These are phyloP conservation scores for Peromyscus attwateri DNA, from an alignment of 2,797 vertebrate genomes.

Conservation along the genomic window DNA sequence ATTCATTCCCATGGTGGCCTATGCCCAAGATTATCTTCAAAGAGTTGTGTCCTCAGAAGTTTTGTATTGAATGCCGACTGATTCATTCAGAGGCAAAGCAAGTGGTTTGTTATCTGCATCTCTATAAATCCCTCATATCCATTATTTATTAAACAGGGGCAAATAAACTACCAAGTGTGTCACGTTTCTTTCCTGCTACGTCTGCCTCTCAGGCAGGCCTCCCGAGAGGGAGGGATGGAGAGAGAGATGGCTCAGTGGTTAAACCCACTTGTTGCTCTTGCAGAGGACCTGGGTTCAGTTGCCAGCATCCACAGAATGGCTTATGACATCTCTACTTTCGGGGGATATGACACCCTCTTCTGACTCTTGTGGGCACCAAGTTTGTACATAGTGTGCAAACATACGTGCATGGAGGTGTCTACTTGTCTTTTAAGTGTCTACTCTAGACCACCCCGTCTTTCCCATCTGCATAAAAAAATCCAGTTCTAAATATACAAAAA, in stretches of 20 bases:
- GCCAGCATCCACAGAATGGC: not conserved
- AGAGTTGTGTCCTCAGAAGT: not conserved
- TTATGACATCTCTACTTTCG: not conserved
- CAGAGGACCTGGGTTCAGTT: not conserved
- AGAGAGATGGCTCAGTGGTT: no score
- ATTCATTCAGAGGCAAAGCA: not conserved
- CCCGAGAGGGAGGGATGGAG: not conserved
- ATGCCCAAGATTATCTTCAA: not conserved
- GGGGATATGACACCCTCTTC: not conserved
- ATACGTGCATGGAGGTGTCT: not conserved
- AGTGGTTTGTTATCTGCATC: not conserved
- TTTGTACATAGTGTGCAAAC: no score
- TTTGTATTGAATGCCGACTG: not conserved
- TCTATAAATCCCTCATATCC: not conserved
- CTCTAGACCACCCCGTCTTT: not conserved
- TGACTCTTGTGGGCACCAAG: not conserved
- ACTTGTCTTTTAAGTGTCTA: not conserved
- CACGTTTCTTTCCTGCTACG: not conserved
- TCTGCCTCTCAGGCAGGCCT: not conserved
- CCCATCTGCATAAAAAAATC: not conserved
- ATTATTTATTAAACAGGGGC: not conserved
- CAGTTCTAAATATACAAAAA: not conserved
- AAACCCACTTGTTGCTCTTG: not conserved
- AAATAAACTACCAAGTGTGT: not conserved
- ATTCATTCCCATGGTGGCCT: not conserved